These are phyloP conservation scores for Avahi laniger DNA, from an alignment of 2,797 vertebrate genomes.

Conservation along the genomic window DNA sequence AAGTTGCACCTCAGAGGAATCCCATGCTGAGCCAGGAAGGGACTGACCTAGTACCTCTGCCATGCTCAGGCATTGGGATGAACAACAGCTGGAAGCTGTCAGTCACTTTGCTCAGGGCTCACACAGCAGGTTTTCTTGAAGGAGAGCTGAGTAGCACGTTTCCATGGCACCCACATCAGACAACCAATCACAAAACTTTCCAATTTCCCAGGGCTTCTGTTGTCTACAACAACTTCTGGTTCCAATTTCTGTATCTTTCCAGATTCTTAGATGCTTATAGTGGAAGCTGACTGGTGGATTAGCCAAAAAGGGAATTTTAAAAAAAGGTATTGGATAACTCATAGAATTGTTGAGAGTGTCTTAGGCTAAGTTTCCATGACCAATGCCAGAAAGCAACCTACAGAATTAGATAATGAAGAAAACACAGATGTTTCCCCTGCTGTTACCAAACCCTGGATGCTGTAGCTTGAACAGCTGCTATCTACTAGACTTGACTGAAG, in stretches of 20 bases:
- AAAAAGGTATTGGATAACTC: neutral
- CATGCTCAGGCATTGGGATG: neutral
- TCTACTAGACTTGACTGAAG: neutral
- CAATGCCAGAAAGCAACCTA: neutral
- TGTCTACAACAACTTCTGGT: neutral
- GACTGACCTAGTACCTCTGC: neutral
- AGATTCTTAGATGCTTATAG: neutral
- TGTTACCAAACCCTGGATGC: neutral
- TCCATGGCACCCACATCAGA: slow-evolving; percentile 24
- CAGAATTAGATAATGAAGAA: slow-evolving; percentile 4
- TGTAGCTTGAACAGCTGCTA: neutral
- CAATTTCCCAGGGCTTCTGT: neutral
- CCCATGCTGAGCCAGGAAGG: neutral
- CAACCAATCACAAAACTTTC: slow-evolving; percentile 21
- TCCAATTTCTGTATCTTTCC: neutral
- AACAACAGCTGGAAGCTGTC: slow-evolving; percentile 37
- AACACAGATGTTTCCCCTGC: neutral
- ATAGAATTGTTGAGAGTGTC: neutral
- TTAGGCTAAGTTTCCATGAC: neutral
- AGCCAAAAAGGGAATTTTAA: neutral
- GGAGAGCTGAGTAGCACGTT: neutral
- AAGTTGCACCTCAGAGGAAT: neutral
- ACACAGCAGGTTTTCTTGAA: slow-evolving; percentile 11
- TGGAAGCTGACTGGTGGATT: neutral
- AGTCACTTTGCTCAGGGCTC: neutral